Percentiles rank a stretch among this genome's conserved stretches.
Conservation (phyloP, 2,888 invertebrate species). For the Drosophila fungiperda region DNA sequence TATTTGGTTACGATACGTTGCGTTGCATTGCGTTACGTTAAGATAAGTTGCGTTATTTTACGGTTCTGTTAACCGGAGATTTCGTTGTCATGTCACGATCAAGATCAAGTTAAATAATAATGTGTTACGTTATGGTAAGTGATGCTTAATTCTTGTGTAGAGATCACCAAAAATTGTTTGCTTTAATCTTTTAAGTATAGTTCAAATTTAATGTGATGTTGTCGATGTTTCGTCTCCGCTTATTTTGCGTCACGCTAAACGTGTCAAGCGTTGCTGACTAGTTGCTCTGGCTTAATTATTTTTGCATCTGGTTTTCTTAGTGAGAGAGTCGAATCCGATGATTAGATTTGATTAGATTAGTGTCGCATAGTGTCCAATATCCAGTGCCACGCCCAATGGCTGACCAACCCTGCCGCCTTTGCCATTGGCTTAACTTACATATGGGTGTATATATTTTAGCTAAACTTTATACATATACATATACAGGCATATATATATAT, state of each 20-base stretch:
- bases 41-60: neutral
- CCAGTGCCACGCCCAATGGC: slow-evolving; percentile 44
- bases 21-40: slow-evolving; percentile 1
- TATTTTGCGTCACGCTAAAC: slow-evolving; percentile 6
- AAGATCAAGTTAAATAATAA: slow-evolving; percentile 7
- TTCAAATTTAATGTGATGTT: neutral
- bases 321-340: neutral
- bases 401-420: slow-evolving; percentile 36
- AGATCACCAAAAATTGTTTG: neutral
- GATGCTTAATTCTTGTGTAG: slow-evolving; percentile 13
- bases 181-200: neutral
- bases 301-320: neutral
- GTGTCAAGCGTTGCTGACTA: slow-evolving; percentile 41
- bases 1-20: slow-evolving; percentile 3
- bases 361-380: slow-evolving; percentile 9
- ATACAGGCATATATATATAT: slow-evolving; percentile 37
- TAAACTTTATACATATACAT: slow-evolving; percentile 40
- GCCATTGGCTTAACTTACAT: slow-evolving; percentile 67
- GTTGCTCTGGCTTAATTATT: slow-evolving; percentile 30
- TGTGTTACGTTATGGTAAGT: slow-evolving; percentile 12
- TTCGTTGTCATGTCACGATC: slow-evolving; percentile 8
- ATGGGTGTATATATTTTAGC: slow-evolving; percentile 48
- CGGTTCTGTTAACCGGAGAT: neutral
- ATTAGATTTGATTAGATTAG: neutral
- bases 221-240: slow-evolving; percentile 1